Percentiles rank a stretch among this genome's conserved stretches.
Evolutionary conservation across 2,797 vertebrate genomes (phyloP).

Genomic region (Pteronotus mesoamericanus): DNA sequence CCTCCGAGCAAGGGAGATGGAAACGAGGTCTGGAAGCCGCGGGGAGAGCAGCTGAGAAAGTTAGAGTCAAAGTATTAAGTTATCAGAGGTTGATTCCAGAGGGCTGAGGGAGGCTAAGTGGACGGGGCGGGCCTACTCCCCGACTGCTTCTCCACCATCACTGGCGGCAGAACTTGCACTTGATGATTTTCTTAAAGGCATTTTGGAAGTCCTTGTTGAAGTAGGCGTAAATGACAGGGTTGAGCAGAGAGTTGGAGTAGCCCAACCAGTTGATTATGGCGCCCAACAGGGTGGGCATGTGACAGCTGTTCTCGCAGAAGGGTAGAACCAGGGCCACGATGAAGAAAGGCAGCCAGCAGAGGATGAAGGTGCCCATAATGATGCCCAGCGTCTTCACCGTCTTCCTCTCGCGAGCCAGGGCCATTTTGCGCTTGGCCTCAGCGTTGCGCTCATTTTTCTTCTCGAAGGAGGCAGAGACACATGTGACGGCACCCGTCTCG

Average conservation of each 20-base stretch:
- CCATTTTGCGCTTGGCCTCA: conserved; percentile 92
- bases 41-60: background rate
- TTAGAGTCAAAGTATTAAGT: background rate
- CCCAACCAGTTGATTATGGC: conserved; percentile 98
- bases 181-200: conserved; percentile 97
- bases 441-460: conserved; percentile 88
- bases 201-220: conserved; percentile 99
- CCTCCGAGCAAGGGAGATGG: background rate
- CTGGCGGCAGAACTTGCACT: conserved; percentile 93
- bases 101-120: background rate
- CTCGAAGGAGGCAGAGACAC: conserved; percentile 80
- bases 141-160: conserved; percentile 55
- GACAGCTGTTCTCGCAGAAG: conserved; percentile 92
- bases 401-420: conserved; percentile 93
- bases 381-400: conserved; percentile 98
- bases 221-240: conserved; percentile 98
- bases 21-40: background rate
- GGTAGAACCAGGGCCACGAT: conserved; percentile 96
- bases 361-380: conserved; percentile 99
- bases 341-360: conserved; percentile 99
- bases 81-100: background rate
- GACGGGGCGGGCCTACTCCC: background rate
- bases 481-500: conserved; percentile 70
- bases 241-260: conserved; percentile 98
- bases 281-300: conserved; percentile 92